phyloP scores from a whole-genome alignment of 2,888 invertebrate genomes.

The Leptinotarsa peninsularis region DNA sequence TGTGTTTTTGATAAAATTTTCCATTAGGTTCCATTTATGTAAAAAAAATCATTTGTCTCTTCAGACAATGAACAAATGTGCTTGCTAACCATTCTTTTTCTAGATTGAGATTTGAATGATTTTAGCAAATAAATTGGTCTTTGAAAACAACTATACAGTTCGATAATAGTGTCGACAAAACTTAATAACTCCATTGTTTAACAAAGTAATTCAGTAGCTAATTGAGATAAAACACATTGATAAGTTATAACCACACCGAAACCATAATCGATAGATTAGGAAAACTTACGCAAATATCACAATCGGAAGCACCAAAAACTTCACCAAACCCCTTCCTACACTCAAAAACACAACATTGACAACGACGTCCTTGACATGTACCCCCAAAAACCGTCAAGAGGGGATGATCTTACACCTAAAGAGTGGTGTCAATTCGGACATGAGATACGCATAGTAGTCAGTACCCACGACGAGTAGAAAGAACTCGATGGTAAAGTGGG shows the following conservation, averaged over 20 bases:
- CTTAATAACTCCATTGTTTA: not conserved
- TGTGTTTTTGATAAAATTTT: too few relatives aligned
- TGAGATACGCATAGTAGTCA: constrained; percentile 45
- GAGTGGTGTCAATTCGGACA: constrained; percentile 46
- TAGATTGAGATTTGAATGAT: too few relatives aligned
- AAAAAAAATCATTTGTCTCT: too few relatives aligned
- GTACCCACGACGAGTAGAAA: constrained; percentile 46
- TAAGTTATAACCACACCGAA: constrained; percentile 24
- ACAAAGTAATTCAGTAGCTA: not conserved
- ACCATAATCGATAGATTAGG: constrained; percentile 16
- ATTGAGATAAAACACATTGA: not conserved
- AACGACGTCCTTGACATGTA: constrained; percentile 62
- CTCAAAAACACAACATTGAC: constrained; percentile 53
- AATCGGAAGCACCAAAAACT: constrained; percentile 34
- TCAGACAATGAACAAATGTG: too few relatives aligned
- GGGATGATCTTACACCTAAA: constrained; percentile 56
- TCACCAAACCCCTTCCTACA: constrained; percentile 38
- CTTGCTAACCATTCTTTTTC: too few relatives aligned
- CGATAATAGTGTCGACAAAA: not conserved
- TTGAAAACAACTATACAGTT: not conserved
- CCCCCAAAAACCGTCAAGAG: constrained; percentile 61
- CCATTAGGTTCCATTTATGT: too few relatives aligned
- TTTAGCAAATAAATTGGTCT: too few relatives aligned
- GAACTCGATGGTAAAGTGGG: constrained; percentile 42
- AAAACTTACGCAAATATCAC: constrained; percentile 38